Percentiles rank a stretch among this genome's conserved stretches.
Evolutionary conservation across 2,113 vertebrate genomes (phyloP).

Genomic region (Coryphaenoides rupestris): DNA sequence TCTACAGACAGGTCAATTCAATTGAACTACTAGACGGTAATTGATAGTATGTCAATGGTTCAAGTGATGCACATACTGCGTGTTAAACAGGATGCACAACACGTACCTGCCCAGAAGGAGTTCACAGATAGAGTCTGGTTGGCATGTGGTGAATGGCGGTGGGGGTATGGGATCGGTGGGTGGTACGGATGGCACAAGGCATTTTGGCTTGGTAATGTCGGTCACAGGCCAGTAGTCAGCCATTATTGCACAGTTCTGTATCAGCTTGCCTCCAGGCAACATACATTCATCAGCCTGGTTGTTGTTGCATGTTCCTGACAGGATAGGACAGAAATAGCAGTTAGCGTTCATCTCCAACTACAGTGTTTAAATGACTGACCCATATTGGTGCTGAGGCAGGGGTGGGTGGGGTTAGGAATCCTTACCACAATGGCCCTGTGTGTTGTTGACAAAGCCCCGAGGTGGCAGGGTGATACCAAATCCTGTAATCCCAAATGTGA

Average conservation of each 20-base stretch:
- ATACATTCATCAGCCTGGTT: conserved; percentile 81
- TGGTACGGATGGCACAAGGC: conserved; percentile 52
- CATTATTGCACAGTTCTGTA: conserved; percentile 76
- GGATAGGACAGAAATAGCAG: conserved; percentile 1
- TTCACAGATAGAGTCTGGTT: conserved; percentile 72
- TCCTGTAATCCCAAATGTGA: conserved; percentile 82
- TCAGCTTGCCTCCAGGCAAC: conserved; percentile 73
- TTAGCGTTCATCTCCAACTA: background rate
- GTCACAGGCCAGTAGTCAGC: conserved; percentile 83
- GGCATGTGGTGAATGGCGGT: conserved; percentile 61
- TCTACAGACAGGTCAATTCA: too few species aligned
- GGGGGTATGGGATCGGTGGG: conserved; percentile 50
- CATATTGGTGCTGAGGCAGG: too few species aligned
- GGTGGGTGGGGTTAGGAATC: background rate
- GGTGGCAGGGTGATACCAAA: conserved; percentile 82
- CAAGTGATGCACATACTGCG: too few species aligned
- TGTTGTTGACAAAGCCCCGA: conserved; percentile 81
- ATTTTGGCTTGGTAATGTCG: conserved; percentile 76
- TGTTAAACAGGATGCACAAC: conserved; percentile 1
- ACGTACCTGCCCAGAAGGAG: conserved; percentile 80
- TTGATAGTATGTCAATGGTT: background rate
- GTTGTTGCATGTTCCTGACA: conserved; percentile 89
- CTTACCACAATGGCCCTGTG: conserved; percentile 92
- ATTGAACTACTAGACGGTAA: too few species aligned
- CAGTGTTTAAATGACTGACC: too few species aligned